These are phyloP conservation scores for Rhagologus leucostigma DNA, from an alignment of 2,113 vertebrate genomes.

Conservation along the genomic window DNA sequence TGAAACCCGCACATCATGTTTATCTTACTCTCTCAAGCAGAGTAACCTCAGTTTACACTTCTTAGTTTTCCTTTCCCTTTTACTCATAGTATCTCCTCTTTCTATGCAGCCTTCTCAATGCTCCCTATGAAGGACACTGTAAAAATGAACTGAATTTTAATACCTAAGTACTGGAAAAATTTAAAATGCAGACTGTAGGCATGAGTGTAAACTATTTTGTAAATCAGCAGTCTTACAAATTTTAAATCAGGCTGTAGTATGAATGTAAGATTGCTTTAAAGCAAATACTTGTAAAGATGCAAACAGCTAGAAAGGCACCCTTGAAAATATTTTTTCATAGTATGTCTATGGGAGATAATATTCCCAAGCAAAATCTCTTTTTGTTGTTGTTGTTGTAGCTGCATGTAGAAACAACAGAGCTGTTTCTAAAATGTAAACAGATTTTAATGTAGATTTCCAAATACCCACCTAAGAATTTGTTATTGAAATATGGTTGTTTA, in stretches of 20 bases:
- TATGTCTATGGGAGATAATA: conserved; percentile 13
- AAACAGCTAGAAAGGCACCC: conserved; percentile 6
- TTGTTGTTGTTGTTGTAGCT: conserved; percentile 5
- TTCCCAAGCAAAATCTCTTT: not conserved
- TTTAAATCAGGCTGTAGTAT: not conserved
- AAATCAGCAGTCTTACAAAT: conserved; percentile 42
- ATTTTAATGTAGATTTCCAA: conserved; percentile 43
- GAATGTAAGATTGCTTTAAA: conserved; percentile 37
- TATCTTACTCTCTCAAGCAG: not conserved
- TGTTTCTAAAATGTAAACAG: conserved; percentile 53
- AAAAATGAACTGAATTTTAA: conserved; percentile 46
- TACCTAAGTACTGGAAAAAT: not conserved
- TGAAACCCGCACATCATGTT: not conserved
- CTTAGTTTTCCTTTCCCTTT: not conserved
- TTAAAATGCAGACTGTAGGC: conserved; percentile 38
- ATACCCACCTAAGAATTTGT: conserved; percentile 31
- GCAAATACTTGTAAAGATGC: not conserved
- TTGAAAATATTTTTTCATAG: conserved; percentile 30
- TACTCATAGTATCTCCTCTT: not conserved
- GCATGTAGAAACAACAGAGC: conserved; percentile 13
- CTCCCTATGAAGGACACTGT: conserved; percentile 2
- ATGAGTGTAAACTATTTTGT: conserved; percentile 32
- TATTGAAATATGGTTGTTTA: conserved; percentile 50
- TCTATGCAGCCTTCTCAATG: not conserved
- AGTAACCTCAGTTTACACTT: not conserved